A percentile compares a stretch with the other conserved stretches of the same genome.
Conservation (phyloP, 2,888 invertebrate species). For the Thymelicus sylvestris region DNA sequence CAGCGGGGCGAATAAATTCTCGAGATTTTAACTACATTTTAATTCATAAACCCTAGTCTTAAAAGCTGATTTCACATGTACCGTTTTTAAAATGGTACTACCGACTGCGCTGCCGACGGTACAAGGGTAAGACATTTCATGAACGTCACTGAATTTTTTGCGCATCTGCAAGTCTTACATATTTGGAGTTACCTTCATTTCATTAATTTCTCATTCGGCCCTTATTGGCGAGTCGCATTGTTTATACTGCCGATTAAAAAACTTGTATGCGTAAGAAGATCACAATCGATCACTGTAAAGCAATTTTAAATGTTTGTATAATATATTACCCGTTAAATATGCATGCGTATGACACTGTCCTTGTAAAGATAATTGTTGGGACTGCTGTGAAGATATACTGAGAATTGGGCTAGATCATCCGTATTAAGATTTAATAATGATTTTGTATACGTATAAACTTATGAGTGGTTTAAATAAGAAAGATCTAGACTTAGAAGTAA, state of each 20-base stretch:
- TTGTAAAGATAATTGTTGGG: slow-evolving; percentile 27
- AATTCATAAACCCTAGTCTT: slow-evolving; percentile 15
- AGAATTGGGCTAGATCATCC: slow-evolving; percentile 16
- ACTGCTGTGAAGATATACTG: slow-evolving; percentile 17
- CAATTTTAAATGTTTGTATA: slow-evolving; percentile 38
- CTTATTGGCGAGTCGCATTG: slow-evolving; percentile 38
- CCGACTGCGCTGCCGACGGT: slow-evolving; percentile 14
- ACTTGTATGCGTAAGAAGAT: slow-evolving; percentile 35
- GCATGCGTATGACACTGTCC: slow-evolving; percentile 24
- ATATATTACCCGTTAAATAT: slow-evolving; percentile 38
- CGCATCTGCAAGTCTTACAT: slow-evolving; percentile 41
- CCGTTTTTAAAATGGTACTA: not conserved
- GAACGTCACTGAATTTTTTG: slow-evolving; percentile 36
- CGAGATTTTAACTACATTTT: slow-evolving; percentile 7
- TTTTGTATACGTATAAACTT: too few relatives aligned
- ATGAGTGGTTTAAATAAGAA: too few relatives aligned
- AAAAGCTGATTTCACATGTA: slow-evolving; percentile 9
- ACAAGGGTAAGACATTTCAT: slow-evolving; percentile 35
- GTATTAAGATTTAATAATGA: slow-evolving; percentile 1
- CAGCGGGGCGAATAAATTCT: not conserved
- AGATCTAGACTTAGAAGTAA: too few relatives aligned
- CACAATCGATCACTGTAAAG: slow-evolving; percentile 38
- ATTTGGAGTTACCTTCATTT: slow-evolving; percentile 49
- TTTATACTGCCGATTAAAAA: slow-evolving; percentile 40
- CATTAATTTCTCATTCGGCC: slow-evolving; percentile 46